A percentile compares a stretch with the other conserved stretches of the same genome.
phyloP scores from a whole-genome alignment of 2,888 invertebrate species.

The Xanthia togata region DNA sequence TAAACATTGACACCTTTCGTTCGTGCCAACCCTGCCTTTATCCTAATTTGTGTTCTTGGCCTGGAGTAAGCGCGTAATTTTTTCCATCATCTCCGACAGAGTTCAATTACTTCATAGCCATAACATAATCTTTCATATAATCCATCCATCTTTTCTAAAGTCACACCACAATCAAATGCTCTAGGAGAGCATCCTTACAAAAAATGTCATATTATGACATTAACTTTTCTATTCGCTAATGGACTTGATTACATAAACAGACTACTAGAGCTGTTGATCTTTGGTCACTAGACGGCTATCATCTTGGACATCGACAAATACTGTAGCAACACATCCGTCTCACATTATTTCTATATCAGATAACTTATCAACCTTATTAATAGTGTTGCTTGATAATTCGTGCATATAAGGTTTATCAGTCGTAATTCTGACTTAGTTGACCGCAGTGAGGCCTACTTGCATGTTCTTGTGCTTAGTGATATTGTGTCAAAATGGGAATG shows the following conservation, averaged over 20 bases:
- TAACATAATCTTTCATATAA: not conserved
- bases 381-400: conserved; percentile 56
- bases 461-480: conserved; percentile 52
- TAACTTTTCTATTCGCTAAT: not conserved
- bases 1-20: not conserved
- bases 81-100: not conserved
- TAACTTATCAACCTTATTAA: conserved; percentile 64
- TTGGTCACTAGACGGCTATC: conserved; percentile 47
- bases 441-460: conserved; percentile 38
- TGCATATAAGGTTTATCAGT: conserved; percentile 63
- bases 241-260: conserved; percentile 34
- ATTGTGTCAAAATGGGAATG: conserved; percentile 57
- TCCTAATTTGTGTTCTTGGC: not conserved
- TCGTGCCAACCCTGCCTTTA: not conserved
- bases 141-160: not conserved
- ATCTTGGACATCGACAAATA: conserved; percentile 43
- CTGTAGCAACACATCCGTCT: conserved; percentile 55
- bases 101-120: not conserved
- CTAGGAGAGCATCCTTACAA: not conserved
- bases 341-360: conserved; percentile 62
- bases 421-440: conserved; percentile 58
- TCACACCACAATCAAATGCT: not conserved
- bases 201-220: not conserved
- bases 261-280: conserved; percentile 34
- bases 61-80: not conserved